Base-by-base conservation (phyloP, 1,140 invertebrate genomes). In the Lethocerus indicus region DNA sequence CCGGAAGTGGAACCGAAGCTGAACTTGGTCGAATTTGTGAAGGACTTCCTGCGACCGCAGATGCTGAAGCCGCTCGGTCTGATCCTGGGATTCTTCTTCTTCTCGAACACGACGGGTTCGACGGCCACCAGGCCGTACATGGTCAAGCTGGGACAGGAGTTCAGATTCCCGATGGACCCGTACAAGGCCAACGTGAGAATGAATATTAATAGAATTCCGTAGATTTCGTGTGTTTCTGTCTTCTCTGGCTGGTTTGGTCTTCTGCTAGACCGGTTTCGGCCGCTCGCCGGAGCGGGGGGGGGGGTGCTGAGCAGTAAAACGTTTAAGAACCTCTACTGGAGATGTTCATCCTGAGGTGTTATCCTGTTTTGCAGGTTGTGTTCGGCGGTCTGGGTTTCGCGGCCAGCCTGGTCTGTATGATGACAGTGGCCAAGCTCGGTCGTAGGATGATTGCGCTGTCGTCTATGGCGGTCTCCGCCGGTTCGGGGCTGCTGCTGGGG, bases 71-170 rank as follows among this genome's bases (percentile, higher is more conserved):
- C 56, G n/a, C 58, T 74, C 1, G 47, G 47, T 0, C 52, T 75
- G 4, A 59, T 70, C 3, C 58, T 71, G 20, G 45, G 64, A 26
- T 67, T 69, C 52, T 75, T 75, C 55, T 56, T 69, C 13, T 71
- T 74, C 56, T 63, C 59, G 47, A 65, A 69, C 27, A 67, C 68
- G 52, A 65, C 63, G 29, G 71, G 68, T 7, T 56, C 72, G 3
- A 58, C 68, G 32, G 72, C 72, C 0, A 66, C 77, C 36, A 67
- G 72, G 56, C 76, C 77, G 14, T 78, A 76, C 53, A 67, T 78
- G 54, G 68, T 75, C 0, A 68, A 67, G 27, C 59, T 73, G 0
- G 71, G 66, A 46, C 59, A 63, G 40, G 63, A 68, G 9, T 61
- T 70, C 24, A 65, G 65, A 1, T 64, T 71, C 60, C 59, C 65